Evolutionary conservation across 2,888 invertebrate species (phyloP).

Genomic region (Gerris lacustris): DNA sequence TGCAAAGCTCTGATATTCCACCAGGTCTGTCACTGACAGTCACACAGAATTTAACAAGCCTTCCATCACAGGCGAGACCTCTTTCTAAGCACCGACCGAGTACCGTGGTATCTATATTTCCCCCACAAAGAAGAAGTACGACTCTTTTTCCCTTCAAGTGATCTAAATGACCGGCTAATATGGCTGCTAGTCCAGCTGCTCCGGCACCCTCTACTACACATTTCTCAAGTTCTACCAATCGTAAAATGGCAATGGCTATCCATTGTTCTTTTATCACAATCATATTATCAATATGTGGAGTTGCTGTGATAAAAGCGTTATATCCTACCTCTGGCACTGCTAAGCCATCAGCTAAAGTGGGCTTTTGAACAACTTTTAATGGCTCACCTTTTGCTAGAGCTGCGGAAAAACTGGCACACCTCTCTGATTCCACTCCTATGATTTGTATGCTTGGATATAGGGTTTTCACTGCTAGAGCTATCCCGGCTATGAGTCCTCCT

Average conservation of each 20-base stretch:
- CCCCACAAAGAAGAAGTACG: conserved; percentile 70
- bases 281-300: conserved; percentile 62
- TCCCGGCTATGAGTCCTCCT: conserved; percentile 83
- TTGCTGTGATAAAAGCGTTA: conserved; percentile 67
- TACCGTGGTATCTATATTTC: conserved; percentile 85
- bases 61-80: conserved; percentile 75
- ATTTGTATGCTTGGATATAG: conserved; percentile 69
- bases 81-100: conserved; percentile 77
- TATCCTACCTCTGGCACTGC: conserved; percentile 79
- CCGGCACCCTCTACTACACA: conserved; percentile 87
- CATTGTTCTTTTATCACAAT: conserved; percentile 70
- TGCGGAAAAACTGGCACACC: conserved; percentile 71
- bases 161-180: conserved; percentile 65
- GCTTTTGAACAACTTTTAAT: conserved; percentile 50
- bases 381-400: conserved; percentile 61
- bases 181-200: conserved; percentile 71
- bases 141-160: conserved; percentile 75
- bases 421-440: conserved; percentile 85
- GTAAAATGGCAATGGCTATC: conserved; percentile 68
- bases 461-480: conserved; percentile 78
- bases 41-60: conserved; percentile 60
- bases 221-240: conserved; percentile 70
- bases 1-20: conserved; percentile 73
- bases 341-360: conserved; percentile 76
- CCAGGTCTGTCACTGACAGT: conserved; percentile 77